phyloP scores from a whole-genome alignment of 2,888 invertebrate species.

The Platycnemis pennipes region DNA sequence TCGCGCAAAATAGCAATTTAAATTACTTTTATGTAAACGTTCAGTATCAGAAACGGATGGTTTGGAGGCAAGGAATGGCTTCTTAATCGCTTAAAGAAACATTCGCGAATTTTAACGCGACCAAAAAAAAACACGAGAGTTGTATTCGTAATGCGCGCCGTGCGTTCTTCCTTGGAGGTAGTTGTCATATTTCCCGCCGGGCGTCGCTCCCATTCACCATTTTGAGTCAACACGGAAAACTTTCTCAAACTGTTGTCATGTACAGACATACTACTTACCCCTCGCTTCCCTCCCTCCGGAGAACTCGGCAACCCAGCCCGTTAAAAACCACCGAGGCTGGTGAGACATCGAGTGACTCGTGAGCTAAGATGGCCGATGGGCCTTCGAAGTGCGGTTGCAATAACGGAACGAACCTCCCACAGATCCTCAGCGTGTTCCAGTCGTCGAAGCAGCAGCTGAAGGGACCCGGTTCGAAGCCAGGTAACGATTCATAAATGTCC shows the following conservation, averaged over 20 bases:
- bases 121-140: neutral
- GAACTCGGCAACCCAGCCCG: neutral
- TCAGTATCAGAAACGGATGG: too few species aligned
- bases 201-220: neutral
- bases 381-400: neutral
- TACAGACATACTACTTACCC: neutral
- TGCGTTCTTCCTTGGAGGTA: neutral
- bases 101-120: too few species aligned
- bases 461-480: constrained; percentile 6
- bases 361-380: neutral
- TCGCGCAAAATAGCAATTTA: too few species aligned
- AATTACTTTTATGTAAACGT: too few species aligned
- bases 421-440: constrained; percentile 7
- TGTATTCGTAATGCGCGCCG: neutral
- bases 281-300: neutral
- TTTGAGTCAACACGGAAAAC: neutral
- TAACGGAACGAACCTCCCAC: neutral
- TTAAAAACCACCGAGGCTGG: neutral
- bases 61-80: too few species aligned
- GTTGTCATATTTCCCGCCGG: neutral
- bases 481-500: neutral
- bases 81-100: too few species aligned
- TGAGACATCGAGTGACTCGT: neutral
- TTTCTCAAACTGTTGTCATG: neutral
- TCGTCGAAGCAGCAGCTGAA: neutral